Percentiles rank a stretch among this genome's conserved stretches.
Evolutionary conservation across 2,797 vertebrate genomes (phyloP).

Genomic region (Trachops cirrhosus): DNA sequence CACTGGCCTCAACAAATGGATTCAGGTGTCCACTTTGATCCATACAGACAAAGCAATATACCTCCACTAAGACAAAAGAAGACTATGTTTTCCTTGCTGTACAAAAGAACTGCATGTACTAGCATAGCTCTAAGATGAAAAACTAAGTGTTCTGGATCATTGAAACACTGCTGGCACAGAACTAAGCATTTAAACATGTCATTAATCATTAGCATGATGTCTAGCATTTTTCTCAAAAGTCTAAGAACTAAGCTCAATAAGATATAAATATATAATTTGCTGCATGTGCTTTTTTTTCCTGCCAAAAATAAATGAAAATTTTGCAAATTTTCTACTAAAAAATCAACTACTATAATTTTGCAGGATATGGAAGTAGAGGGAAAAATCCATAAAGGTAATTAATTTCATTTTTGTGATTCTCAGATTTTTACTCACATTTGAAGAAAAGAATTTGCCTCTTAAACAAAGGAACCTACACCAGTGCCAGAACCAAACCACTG

Average conservation of each 20-base stretch:
- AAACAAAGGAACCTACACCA: not conserved
- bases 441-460: not conserved
- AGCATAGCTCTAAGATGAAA: not conserved
- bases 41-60: not conserved
- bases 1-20: not conserved
- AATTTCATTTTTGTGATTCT: slow-evolving; percentile 36
- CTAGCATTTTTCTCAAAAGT: slow-evolving; percentile 36
- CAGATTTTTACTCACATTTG: slow-evolving; percentile 4
- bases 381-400: slow-evolving; percentile 36
- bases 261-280: slow-evolving; percentile 6
- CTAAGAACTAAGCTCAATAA: slow-evolving; percentile 11
- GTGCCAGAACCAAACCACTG: not conserved
- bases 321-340: not conserved
- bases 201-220: slow-evolving; percentile 28
- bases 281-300: slow-evolving; percentile 8
- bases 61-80: not conserved
- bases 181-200: not conserved
- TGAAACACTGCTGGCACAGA: not conserved
- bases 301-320: not conserved
- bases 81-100: not conserved
- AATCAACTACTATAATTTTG: slow-evolving; percentile 51
- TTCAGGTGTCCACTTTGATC: not conserved
- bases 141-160: not conserved
- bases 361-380: slow-evolving; percentile 24
- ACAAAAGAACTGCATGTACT: not conserved